These are phyloP conservation scores for Cheilosia impressa DNA, from an alignment of 2,888 invertebrate genomes.

Conservation along the genomic window DNA sequence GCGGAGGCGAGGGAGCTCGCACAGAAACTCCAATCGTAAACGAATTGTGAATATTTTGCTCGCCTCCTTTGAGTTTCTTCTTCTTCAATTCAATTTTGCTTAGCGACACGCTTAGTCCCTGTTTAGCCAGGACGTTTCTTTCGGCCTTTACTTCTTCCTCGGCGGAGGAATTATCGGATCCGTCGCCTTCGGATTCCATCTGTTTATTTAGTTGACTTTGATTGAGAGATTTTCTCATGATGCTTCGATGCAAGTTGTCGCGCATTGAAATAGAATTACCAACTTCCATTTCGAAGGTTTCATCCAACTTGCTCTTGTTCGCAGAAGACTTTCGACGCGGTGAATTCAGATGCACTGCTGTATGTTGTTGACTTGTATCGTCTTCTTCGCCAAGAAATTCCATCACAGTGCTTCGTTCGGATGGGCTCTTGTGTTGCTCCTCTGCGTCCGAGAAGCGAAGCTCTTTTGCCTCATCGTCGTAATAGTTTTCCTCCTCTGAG, in stretches of 20 bases:
- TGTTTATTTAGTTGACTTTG: slow-evolving; percentile 19
- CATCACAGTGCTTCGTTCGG: slow-evolving; percentile 18
- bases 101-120: slow-evolving; percentile 74
- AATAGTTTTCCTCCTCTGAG: slow-evolving; percentile 3
- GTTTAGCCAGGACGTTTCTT: slow-evolving; percentile 12
- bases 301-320: slow-evolving; percentile 52
- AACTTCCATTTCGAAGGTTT: slow-evolving; percentile 55
- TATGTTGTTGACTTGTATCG: neutral
- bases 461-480: slow-evolving; percentile 20
- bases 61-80: slow-evolving; percentile 22
- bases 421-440: neutral
- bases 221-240: slow-evolving; percentile 51
- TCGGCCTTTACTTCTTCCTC: slow-evolving; percentile 15
- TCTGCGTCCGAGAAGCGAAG: slow-evolving; percentile 40
- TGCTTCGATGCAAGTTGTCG: slow-evolving; percentile 30
- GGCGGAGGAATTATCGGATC: slow-evolving; percentile 13
- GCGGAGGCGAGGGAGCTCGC: neutral
- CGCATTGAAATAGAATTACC: slow-evolving; percentile 6
- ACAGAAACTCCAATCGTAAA: slow-evolving; percentile 76
- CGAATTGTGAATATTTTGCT: slow-evolving; percentile 68
- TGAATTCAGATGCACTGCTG: neutral
- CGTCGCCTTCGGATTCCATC: neutral
- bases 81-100: slow-evolving; percentile 58
- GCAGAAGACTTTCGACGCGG: slow-evolving; percentile 32
- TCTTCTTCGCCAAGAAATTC: slow-evolving; percentile 53